phyloP scores from a whole-genome alignment of 2,113 vertebrate genomes.

The Cyanoramphus novaezelandiae region DNA sequence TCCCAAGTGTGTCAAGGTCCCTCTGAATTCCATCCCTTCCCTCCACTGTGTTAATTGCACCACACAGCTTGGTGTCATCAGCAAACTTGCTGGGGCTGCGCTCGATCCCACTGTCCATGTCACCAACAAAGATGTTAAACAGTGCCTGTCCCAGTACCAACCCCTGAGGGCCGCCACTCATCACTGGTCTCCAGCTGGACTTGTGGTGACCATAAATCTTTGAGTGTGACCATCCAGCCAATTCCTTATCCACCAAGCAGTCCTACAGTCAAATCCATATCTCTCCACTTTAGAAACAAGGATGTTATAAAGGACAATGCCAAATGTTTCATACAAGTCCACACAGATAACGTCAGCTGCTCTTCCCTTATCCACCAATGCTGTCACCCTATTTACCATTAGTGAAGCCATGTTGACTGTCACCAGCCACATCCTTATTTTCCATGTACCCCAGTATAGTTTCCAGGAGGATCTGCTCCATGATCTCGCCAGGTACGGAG shows the following conservation, averaged over 20 bases:
- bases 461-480: neutral
- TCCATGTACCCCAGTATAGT: neutral
- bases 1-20: neutral
- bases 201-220: neutral
- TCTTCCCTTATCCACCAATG: neutral
- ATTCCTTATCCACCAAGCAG: neutral
- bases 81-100: neutral
- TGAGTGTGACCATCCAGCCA: neutral
- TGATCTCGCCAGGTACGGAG: neutral
- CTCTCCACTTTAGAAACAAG: neutral
- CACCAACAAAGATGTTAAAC: neutral
- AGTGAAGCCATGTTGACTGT: neutral
- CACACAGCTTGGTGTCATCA: neutral
- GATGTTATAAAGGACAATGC: neutral
- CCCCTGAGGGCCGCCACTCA: neutral
- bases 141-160: neutral
- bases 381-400: neutral
- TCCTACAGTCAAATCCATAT: neutral
- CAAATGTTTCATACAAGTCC: neutral
- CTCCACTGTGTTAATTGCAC: neutral
- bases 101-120: neutral
- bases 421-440: neutral
- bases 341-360: neutral
- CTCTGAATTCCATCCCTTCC: neutral
- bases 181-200: neutral